These are phyloP conservation scores for Eolophus roseicapilla DNA, from an alignment of 2,113 vertebrate species.

Conservation along the genomic window DNA sequence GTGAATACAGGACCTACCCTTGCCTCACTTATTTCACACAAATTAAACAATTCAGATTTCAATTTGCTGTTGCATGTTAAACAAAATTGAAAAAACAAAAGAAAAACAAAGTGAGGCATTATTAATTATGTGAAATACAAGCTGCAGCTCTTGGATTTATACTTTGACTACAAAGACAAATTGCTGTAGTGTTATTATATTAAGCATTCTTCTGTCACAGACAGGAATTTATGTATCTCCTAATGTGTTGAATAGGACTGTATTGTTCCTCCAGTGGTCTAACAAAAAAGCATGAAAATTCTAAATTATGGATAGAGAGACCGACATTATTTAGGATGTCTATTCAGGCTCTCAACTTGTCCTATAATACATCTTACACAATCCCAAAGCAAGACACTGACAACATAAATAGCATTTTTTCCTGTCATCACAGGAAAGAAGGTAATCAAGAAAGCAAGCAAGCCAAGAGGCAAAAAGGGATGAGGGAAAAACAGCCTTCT, in stretches of 20 bases:
- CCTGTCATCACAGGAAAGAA: neutral
- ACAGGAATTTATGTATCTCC: neutral
- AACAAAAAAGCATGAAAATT: neutral
- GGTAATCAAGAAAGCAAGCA: neutral
- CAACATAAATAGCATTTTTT: accelerated
- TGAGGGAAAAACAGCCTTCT: neutral
- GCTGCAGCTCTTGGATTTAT: neutral
- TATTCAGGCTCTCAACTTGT: neutral
- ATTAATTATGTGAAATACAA: neutral
- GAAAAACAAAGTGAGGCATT: neutral
- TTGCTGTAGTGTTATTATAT: neutral
- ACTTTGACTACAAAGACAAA: neutral
- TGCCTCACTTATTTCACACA: neutral
- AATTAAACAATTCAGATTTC: neutral
- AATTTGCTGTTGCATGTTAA: neutral
- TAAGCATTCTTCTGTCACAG: neutral
- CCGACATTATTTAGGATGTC: neutral
- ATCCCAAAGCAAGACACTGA: neutral
- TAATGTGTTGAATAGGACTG: neutral
- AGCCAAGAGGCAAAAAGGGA: neutral
- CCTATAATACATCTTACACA: neutral
- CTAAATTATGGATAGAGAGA: neutral
- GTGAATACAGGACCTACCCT: neutral
- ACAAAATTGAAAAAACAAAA: neutral
- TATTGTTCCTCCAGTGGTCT: neutral